Percentiles rank a stretch among this genome's conserved stretches.
Evolutionary conservation across 2,797 vertebrate genomes (phyloP).

Genomic region (Phalanger gymnotis): DNA sequence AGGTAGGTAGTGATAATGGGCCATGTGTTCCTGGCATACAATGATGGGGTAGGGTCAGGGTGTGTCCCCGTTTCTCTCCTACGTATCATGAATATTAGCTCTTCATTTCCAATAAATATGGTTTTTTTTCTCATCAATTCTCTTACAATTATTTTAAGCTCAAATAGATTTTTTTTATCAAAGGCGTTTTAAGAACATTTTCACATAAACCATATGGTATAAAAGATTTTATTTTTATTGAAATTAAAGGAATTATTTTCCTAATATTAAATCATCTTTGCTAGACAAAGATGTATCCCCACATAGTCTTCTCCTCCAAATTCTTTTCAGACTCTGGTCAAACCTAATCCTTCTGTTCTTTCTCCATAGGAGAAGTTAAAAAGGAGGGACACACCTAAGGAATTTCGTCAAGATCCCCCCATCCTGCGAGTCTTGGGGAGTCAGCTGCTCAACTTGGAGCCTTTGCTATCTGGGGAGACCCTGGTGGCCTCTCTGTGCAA

Average conservation of each 20-base stretch:
- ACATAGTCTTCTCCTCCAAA: background rate
- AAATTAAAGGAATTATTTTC: background rate
- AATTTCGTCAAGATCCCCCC: conserved; percentile 86
- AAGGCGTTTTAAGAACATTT: background rate
- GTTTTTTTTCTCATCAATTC: background rate
- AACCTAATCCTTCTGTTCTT: background rate
- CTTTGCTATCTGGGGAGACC: conserved; percentile 81
- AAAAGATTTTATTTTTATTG: background rate
- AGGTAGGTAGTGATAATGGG: conserved; percentile 47
- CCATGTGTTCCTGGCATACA: background rate
- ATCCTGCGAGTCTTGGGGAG: conserved; percentile 83
- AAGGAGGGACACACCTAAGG: conserved; percentile 74
- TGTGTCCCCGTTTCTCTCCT: background rate
- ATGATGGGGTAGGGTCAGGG: background rate
- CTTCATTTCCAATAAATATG: background rate
- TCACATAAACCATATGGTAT: background rate
- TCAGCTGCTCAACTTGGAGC: conserved; percentile 81
- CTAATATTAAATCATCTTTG: background rate
- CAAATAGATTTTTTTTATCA: background rate
- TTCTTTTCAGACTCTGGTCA: rapidly evolving
- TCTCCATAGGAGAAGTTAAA: conserved; percentile 73
- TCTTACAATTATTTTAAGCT: background rate
- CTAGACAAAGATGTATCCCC: background rate
- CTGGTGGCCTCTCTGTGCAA: conserved; percentile 84
- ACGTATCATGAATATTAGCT: background rate